Percentiles rank a stretch among this genome's conserved stretches.
These are phyloP conservation scores for Donacobius atricapilla DNA, from an alignment of 2,113 vertebrate species.

Conservation along the genomic window DNA sequence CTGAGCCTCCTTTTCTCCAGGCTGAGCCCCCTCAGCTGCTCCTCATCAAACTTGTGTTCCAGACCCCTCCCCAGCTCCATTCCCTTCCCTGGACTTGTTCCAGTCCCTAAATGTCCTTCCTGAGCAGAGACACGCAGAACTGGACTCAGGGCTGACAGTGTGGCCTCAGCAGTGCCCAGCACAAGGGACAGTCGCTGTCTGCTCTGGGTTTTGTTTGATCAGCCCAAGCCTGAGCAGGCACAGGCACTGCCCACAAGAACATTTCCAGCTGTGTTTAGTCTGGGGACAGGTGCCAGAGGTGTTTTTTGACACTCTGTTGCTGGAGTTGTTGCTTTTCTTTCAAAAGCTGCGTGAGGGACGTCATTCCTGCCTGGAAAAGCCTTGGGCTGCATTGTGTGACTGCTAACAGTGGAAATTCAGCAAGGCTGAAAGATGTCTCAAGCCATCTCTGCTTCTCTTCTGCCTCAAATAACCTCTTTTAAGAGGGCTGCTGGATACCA, in stretches of 20 bases:
- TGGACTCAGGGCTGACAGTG: neutral
- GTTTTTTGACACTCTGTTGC: neutral
- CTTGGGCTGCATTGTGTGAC: fast-evolving
- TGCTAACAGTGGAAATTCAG: neutral
- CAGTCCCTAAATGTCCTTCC: neutral
- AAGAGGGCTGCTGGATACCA: fast-evolving
- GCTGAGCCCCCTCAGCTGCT: neutral
- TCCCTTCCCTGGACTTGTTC: neutral
- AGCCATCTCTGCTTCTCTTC: neutral
- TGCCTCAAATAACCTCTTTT: neutral
- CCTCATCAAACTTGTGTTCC: neutral
- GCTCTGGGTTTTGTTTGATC: neutral
- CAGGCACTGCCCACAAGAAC: neutral
- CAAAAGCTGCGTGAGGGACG: fast-evolving
- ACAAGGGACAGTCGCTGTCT: neutral
- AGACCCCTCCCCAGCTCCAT: neutral
- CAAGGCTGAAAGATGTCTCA: neutral
- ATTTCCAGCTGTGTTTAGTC: neutral
- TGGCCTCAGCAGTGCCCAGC: neutral
- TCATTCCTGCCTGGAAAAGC: neutral
- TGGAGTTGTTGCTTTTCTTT: neutral
- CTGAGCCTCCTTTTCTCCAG: neutral
- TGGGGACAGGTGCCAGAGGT: neutral
- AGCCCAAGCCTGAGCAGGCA: neutral
- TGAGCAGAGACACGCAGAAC: neutral